Conservation (phyloP, 64 coral and sea anemone species). For the Actinia tenebrosa region DNA sequence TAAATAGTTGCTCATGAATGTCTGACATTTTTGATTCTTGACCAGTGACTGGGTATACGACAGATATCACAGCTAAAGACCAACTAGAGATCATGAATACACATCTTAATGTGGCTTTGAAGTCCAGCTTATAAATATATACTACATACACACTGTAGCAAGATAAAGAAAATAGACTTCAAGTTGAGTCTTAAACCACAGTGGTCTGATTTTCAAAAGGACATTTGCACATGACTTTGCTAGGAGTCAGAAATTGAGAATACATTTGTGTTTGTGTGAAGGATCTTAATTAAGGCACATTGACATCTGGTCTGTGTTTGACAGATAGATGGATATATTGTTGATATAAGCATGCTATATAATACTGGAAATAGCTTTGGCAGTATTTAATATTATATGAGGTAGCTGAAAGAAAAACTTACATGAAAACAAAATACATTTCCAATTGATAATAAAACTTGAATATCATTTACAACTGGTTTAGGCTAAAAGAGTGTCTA, state of each 20-base stretch:
- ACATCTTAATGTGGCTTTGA: not conserved
- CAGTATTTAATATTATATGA: conserved; percentile 7
- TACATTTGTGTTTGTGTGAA: not conserved
- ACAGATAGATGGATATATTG: not conserved
- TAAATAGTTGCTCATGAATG: conserved; percentile 1
- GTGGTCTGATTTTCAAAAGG: not conserved
- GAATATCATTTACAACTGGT: not conserved
- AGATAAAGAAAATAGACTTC: not conserved
- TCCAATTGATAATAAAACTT: not conserved
- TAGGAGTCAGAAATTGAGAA: not conserved
- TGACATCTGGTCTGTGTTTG: not conserved
- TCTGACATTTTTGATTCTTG: not conserved
- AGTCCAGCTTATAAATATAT: not conserved
- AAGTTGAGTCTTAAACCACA: not conserved
- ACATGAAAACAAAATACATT: not conserved
- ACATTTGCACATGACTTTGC: not conserved
- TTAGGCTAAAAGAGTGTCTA: not conserved
- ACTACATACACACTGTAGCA: not conserved
- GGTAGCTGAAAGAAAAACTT: not conserved
- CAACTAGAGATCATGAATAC: not conserved
- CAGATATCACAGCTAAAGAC: not conserved
- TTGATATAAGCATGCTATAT: not conserved
- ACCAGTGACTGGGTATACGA: not conserved
- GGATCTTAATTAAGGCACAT: not conserved
- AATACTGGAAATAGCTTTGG: not conserved